These are phyloP conservation scores for Pocota personata DNA, from an alignment of 2,888 invertebrate species.

Conservation along the genomic window DNA sequence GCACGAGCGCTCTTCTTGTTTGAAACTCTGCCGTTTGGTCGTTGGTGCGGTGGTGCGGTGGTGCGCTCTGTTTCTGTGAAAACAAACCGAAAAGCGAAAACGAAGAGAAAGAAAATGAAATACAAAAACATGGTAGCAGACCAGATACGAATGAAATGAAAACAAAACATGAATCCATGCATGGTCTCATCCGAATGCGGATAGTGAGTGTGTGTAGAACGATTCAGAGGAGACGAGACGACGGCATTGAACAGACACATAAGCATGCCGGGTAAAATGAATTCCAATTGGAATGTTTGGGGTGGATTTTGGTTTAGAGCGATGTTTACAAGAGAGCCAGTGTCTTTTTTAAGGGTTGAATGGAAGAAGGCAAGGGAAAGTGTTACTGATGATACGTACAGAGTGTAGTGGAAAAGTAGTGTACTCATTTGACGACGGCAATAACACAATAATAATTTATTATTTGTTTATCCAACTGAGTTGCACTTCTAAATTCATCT, in stretches of 20 bases:
- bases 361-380: neutral
- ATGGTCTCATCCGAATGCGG: constrained; percentile 1
- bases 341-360: constrained; percentile 8
- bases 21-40: constrained; percentile 1
- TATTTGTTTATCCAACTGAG: too few relatives aligned
- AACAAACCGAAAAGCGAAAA: constrained; percentile 57
- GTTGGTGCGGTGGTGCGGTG: neutral
- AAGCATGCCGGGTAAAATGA: constrained; percentile 13
- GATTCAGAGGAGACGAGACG: constrained; percentile 65
- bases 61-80: constrained; percentile 47
- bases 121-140: neutral
- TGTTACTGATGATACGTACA: constrained; percentile 6
- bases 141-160: constrained; percentile 31
- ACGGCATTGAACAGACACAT: constrained; percentile 65
- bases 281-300: constrained; percentile 37
- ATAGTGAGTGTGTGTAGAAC: constrained; percentile 74
- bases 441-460: too few relatives aligned
- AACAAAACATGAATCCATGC: constrained; percentile 18
- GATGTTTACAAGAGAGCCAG: neutral
- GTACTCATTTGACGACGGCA: too few relatives aligned
- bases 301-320: neutral
- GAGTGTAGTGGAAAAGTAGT: neutral
- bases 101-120: constrained; percentile 47
- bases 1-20: constrained; percentile 36
- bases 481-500: too few relatives aligned